Conservation (phyloP, 2,888 invertebrate species). For the Phyto melanocephala region DNA sequence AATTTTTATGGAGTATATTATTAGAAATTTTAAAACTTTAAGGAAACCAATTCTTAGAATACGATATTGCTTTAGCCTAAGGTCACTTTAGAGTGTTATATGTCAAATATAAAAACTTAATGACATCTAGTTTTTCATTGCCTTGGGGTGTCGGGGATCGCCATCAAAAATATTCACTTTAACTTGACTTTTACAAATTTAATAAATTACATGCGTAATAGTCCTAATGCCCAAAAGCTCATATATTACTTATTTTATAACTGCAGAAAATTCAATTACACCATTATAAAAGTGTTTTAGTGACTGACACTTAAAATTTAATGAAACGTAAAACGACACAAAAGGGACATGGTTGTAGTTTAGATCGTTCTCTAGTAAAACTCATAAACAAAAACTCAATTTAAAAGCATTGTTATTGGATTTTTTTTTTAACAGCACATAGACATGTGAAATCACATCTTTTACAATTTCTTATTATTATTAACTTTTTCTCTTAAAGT, state of each 20-base stretch:
- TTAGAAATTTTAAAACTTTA: too few species aligned
- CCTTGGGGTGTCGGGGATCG: too few species aligned
- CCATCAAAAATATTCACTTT: too few species aligned
- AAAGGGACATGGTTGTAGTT: not conserved
- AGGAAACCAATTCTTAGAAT: too few species aligned
- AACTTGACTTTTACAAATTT: not conserved
- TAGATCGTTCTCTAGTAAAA: not conserved
- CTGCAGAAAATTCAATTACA: conserved; percentile 34
- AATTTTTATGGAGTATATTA: too few species aligned
- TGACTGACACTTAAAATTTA: conserved; percentile 39
- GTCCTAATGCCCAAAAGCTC: not conserved
- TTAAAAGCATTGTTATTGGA: not conserved
- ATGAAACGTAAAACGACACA: conserved; percentile 31
- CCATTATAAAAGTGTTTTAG: not conserved
- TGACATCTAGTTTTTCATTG: too few species aligned
- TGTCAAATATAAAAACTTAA: too few species aligned
- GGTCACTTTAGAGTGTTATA: too few species aligned
- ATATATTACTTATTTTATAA: conserved; percentile 17
- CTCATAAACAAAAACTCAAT: not conserved
- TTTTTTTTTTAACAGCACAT: too few species aligned
- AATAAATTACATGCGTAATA: not conserved
- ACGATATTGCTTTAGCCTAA: too few species aligned
- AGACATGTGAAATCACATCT: too few species aligned
- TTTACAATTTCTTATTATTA: not conserved
- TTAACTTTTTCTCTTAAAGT: not conserved